These are phyloP conservation scores for Pyrgus malvae DNA, from an alignment of 2,888 invertebrate species.

Conservation along the genomic window DNA sequence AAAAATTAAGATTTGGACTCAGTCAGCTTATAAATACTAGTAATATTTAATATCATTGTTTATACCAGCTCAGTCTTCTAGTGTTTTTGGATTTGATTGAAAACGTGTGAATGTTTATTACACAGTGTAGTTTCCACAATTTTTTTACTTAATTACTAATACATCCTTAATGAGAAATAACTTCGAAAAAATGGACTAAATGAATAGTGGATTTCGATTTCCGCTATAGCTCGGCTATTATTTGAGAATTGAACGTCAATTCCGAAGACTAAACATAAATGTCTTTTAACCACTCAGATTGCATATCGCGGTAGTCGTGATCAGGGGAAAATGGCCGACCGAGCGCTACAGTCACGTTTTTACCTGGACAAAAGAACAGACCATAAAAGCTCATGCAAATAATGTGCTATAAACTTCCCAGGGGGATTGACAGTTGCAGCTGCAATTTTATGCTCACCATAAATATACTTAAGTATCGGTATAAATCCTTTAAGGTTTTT, in stretches of 20 bases:
- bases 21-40: too few relatives aligned
- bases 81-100: too few relatives aligned
- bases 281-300: conserved; percentile 41
- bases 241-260: not conserved
- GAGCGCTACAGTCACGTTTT: conserved; percentile 66
- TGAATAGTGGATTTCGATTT: too few relatives aligned
- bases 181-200: too few relatives aligned
- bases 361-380: conserved; percentile 50
- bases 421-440: conserved; percentile 46
- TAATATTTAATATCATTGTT: too few relatives aligned
- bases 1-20: too few relatives aligned
- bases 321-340: conserved; percentile 55
- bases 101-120: too few relatives aligned
- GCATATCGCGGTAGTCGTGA: conserved; percentile 65
- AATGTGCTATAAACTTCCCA: conserved; percentile 55
- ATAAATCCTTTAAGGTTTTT: conserved; percentile 14
- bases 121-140: too few relatives aligned
- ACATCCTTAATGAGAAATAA: too few relatives aligned
- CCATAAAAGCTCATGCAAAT: conserved; percentile 59
- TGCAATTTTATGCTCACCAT: conserved; percentile 42
- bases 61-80: too few relatives aligned
- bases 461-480: conserved; percentile 7
- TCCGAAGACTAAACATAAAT: conserved; percentile 8
- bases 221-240: too few relatives aligned
- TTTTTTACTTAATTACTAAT: too few relatives aligned